Evolutionary conservation across 2,797 vertebrate species (phyloP).

Genomic region (Emydoidea blandingii): DNA sequence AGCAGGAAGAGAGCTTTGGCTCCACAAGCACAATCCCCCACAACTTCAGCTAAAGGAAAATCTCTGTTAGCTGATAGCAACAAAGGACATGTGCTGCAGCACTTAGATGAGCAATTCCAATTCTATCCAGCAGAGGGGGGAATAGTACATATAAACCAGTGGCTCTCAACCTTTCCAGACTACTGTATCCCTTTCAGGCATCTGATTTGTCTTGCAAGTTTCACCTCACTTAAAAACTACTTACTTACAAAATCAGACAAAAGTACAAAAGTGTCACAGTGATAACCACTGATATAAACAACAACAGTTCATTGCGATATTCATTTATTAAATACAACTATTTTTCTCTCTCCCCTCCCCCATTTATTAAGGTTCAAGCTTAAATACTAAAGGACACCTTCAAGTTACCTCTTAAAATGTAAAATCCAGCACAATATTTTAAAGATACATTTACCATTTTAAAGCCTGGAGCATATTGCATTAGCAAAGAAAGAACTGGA

Average conservation of each 20-base stretch:
- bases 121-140: slow-evolving; percentile 63
- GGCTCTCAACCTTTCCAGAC: not conserved
- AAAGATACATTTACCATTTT: not conserved
- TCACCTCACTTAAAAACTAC: no score
- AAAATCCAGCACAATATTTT: not conserved
- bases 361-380: not conserved
- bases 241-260: no score
- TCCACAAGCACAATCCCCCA: not conserved
- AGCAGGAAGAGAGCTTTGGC: not conserved
- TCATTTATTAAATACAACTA: not conserved
- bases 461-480: not conserved
- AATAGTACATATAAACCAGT: slow-evolving; percentile 6
- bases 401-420: not conserved
- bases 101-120: slow-evolving; percentile 28
- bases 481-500: not conserved
- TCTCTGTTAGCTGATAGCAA: not conserved
- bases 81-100: rapidly evolving
- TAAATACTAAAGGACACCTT: not conserved
- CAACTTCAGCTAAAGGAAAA: not conserved
- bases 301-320: not conserved
- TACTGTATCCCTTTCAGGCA: no score
- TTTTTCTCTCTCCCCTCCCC: not conserved
- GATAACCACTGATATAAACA: not conserved
- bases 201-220: no score
- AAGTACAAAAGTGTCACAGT: no score